Conservation (phyloP, 2,113 vertebrate species). For the Pangasianodon hypophthalmus region DNA sequence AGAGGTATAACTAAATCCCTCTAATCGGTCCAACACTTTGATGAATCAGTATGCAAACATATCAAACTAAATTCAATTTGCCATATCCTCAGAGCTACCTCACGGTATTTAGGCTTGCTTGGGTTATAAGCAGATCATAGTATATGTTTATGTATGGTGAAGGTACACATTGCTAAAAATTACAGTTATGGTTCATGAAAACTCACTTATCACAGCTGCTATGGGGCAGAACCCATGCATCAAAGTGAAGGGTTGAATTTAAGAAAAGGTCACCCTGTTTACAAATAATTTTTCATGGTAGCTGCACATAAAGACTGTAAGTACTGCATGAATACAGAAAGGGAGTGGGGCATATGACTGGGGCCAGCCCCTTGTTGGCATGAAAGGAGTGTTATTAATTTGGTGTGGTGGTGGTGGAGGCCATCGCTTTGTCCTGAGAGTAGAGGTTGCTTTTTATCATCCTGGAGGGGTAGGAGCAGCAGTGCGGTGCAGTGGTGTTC, state of each 20-base stretch:
- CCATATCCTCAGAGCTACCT: neutral
- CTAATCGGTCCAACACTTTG: constrained; percentile 3
- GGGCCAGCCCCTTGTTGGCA: neutral
- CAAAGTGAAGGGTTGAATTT: constrained; percentile 53
- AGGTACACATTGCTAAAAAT: constrained; percentile 27
- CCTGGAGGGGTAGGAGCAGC: constrained; percentile 46
- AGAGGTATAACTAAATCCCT: neutral
- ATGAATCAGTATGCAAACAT: constrained; percentile 3
- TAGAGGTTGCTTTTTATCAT: constrained; percentile 50
- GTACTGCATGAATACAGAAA: constrained; percentile 22
- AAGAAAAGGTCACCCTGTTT: constrained; percentile 56
- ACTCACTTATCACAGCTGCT: constrained; percentile 44
- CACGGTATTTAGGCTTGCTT: neutral
- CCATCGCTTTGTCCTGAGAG: constrained; percentile 43
- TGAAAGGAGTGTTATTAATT: constrained; percentile 39
- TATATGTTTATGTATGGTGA: constrained; percentile 11
- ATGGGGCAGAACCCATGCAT: constrained; percentile 29
- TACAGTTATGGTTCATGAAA: constrained; percentile 40
- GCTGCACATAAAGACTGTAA: constrained; percentile 40
- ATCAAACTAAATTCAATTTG: constrained; percentile 2
- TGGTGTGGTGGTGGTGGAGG: neutral
- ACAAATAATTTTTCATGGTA: constrained; percentile 53
- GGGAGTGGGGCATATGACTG: neutral
- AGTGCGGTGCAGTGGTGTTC: constrained; percentile 70
- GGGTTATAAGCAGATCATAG: neutral